Base-by-base conservation (phyloP, 1,140 invertebrate genomes). In the Saxidomus purpurata region DNA sequence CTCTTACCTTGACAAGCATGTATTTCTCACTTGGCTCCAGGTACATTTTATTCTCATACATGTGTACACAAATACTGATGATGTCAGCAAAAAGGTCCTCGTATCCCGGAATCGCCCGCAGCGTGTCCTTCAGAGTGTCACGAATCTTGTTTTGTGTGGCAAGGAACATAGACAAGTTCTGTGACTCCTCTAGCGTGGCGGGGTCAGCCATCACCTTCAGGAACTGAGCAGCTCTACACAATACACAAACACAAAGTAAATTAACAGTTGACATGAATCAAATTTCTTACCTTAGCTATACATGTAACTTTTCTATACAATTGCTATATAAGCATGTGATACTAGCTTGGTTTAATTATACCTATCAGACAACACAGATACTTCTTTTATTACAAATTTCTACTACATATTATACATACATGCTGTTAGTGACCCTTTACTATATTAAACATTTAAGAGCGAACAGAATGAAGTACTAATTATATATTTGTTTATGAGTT, bases 111-210 rank as follows among this genome's bases (percentile, higher is more conserved):
- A 96, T 95, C 63, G 93, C 81, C 22, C 90, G 87, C 9, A 96
- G 90, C 90, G 98, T 98, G 94, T 99, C 98, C 96, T 99, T 99
- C 22, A 99, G 97, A 0, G 98, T 98, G 94, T 99, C 98, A 28
- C 99, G 97, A 91, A 99, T 99, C 96, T 99, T 99, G 96, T 99
- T 99, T 96, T 99, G 99, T 0, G 98, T 99, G 0, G 99, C 99
- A 77, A 99, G 96, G 96, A 99, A 99, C 98, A 99, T 99, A 19
- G 98, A 99, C 13, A 99, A 96, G 95, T 99, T 99, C 96, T 99
- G 99, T 0, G 99, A 99, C 96, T 99, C 99, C 96, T 99, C 98
- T 19, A 99, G 96, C 0, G 98, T 98, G 95, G 99, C 98, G 0
- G 98, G 99, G 95, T 99, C 99, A 1, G 94, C 93, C 92, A 95